A percentile compares a stretch with the other conserved stretches of the same genome.
Evolutionary conservation across 2,797 vertebrate species (phyloP).

Genomic region (Melopsittacus undulatus): DNA sequence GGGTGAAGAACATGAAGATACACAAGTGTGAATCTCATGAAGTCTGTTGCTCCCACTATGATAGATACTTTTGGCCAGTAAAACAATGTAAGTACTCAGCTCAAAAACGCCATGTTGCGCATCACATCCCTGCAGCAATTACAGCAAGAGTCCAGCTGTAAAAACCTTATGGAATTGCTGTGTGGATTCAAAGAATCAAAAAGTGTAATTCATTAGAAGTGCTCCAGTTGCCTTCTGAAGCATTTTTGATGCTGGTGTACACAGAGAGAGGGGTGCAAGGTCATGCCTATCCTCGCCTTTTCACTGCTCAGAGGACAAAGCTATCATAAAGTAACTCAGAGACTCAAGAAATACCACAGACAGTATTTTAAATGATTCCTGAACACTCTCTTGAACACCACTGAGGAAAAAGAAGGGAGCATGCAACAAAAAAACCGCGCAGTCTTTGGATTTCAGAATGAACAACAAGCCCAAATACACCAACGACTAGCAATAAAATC

Average conservation of each 20-base stretch:
- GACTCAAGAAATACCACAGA: conserved; percentile 17
- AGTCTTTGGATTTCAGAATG: not conserved
- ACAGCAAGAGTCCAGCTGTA: conserved; percentile 75
- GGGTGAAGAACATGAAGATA: conserved; percentile 67
- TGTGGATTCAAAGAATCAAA: conserved; percentile 68
- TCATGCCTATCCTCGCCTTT: conserved; percentile 2
- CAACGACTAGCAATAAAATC: not conserved
- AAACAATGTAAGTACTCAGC: conserved; percentile 70
- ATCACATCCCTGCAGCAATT: conserved; percentile 72
- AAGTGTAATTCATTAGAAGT: conserved; percentile 69
- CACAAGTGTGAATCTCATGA: conserved; percentile 63
- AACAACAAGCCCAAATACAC: not conserved
- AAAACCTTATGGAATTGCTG: conserved; percentile 69
- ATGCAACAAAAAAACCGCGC: not conserved
- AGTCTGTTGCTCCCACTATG: conserved; percentile 52
- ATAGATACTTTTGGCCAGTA: conserved; percentile 56
- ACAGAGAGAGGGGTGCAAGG: conserved; percentile 30
- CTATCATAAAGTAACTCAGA: conserved; percentile 42
- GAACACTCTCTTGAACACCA: not conserved
- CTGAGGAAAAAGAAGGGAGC: not conserved
- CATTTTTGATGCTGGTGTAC: conserved; percentile 5
- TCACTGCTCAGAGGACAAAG: conserved; percentile 16
- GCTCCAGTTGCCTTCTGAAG: conserved; percentile 66
- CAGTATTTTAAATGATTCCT: not conserved
- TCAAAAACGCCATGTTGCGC: conserved; percentile 60